Conservation (phyloP, 2,888 invertebrate genomes). For the Pomacea canaliculata region DNA sequence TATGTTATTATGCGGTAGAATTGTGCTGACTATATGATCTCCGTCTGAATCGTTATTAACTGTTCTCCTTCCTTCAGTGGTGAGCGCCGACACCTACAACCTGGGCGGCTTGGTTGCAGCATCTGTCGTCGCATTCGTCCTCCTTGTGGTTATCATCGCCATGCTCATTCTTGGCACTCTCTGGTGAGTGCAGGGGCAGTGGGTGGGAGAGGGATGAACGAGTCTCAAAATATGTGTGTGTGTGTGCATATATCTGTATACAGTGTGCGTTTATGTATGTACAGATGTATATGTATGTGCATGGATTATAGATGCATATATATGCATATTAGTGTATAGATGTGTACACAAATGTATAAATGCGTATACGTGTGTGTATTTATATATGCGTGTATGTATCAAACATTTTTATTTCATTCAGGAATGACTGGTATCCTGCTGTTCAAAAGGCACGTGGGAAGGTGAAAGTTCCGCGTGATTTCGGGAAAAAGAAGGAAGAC, state of each 20-base stretch:
- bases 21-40: too few relatives aligned
- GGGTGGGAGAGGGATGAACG: neutral
- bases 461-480: constrained; percentile 29
- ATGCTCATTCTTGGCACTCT: constrained; percentile 18
- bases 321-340: too few relatives aligned
- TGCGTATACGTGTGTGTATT: too few relatives aligned
- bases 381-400: too few relatives aligned
- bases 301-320: too few relatives aligned
- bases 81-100: constrained; percentile 2
- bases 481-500: constrained; percentile 30
- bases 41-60: too few relatives aligned
- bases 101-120: constrained; percentile 16
- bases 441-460: constrained; percentile 27
- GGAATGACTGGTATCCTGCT: constrained; percentile 27
- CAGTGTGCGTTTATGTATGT: too few relatives aligned
- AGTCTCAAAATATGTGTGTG: too few relatives aligned
- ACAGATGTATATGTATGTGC: too few relatives aligned
- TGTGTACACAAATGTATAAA: too few relatives aligned
- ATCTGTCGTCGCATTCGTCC: constrained; percentile 21
- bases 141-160: constrained; percentile 24
- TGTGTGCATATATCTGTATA: too few relatives aligned
- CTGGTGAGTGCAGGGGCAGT: constrained; percentile 18
- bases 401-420: constrained; percentile 2
- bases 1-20: too few relatives aligned
- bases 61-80: neutral